phyloP scores from a whole-genome alignment of 1,140 invertebrate species.

The Drosophila fuyamai region DNA sequence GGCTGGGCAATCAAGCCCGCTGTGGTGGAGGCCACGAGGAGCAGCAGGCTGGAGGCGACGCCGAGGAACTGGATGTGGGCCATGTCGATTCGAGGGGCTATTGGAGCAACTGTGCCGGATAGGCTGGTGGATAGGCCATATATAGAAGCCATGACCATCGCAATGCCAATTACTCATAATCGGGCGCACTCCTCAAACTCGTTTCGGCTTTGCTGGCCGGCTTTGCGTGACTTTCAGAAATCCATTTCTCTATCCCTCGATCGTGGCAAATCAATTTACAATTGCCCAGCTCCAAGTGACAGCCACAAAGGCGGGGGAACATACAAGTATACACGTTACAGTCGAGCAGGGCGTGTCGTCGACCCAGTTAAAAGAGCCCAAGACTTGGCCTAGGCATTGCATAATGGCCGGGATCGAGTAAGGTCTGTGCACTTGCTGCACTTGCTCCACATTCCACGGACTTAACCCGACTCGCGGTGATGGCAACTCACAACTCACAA shows the following conservation, averaged over 20 bases:
- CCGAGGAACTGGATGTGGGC: slow-evolving; percentile 68
- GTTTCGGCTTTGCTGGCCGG: slow-evolving; percentile 41
- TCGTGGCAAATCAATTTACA: slow-evolving; percentile 77
- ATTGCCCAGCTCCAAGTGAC: slow-evolving; percentile 57
- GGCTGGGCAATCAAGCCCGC: slow-evolving; percentile 79
- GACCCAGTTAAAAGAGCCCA: slow-evolving; percentile 43
- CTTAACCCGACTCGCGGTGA: slow-evolving; percentile 2
- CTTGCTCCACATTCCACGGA: slow-evolving; percentile 53
- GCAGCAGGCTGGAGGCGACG: slow-evolving; percentile 81
- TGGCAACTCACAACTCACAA: slow-evolving; percentile 13
- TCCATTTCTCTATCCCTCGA: slow-evolving; percentile 74
- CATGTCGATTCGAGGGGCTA: slow-evolving; percentile 49
- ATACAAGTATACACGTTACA: not conserved
- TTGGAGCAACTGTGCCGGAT: slow-evolving; percentile 55
- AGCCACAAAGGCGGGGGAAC: slow-evolving; percentile 28
- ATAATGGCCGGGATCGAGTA: slow-evolving; percentile 43
- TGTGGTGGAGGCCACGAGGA: slow-evolving; percentile 68
- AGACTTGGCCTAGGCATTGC: slow-evolving; percentile 53
- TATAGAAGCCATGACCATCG: slow-evolving; percentile 49
- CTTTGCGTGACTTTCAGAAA: slow-evolving; percentile 80
- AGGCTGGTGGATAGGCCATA: slow-evolving; percentile 38
- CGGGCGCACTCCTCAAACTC: slow-evolving; percentile 20
- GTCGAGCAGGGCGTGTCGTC: slow-evolving; percentile 60
- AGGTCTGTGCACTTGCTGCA: slow-evolving; percentile 69
- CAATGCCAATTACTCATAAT: slow-evolving; percentile 59